A percentile compares a stretch with the other conserved stretches of the same genome.
phyloP scores from a whole-genome alignment of 1,140 invertebrate genomes.

The Heliothis subflexa region DNA sequence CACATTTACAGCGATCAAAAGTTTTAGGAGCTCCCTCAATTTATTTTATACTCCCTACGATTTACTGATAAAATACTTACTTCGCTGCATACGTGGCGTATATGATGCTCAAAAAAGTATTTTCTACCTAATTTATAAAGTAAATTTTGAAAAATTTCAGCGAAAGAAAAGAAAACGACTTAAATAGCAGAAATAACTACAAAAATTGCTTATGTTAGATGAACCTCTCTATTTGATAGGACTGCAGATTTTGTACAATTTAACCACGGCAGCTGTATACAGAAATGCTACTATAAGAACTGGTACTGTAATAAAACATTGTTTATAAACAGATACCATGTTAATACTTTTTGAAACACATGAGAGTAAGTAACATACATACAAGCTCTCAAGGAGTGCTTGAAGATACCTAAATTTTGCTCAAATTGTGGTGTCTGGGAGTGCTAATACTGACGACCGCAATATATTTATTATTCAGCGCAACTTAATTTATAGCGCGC shows the following conservation, averaged over 20 bases:
- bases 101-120: not conserved
- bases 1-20: not conserved
- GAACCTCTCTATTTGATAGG: no score
- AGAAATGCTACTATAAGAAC: no score
- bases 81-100: constrained; percentile 17
- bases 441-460: constrained; percentile 58
- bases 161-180: no score
- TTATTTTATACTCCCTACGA: constrained; percentile 61
- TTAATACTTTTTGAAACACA: not conserved
- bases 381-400: not conserved
- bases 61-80: constrained; percentile 76
- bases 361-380: not conserved
- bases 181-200: no score
- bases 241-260: no score
- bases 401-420: constrained; percentile 56
- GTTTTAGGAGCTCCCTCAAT: constrained; percentile 58
- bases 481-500: constrained; percentile 49
- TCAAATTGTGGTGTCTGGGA: constrained; percentile 48
- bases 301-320: no score
- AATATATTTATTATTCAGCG: constrained; percentile 49
- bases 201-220: no score
- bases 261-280: no score
- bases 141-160: no score
- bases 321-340: not conserved
- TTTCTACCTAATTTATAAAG: not conserved